Evolutionary conservation across 1,140 invertebrate genomes (phyloP).

Genomic region (Drosophila subpulchrella): DNA sequence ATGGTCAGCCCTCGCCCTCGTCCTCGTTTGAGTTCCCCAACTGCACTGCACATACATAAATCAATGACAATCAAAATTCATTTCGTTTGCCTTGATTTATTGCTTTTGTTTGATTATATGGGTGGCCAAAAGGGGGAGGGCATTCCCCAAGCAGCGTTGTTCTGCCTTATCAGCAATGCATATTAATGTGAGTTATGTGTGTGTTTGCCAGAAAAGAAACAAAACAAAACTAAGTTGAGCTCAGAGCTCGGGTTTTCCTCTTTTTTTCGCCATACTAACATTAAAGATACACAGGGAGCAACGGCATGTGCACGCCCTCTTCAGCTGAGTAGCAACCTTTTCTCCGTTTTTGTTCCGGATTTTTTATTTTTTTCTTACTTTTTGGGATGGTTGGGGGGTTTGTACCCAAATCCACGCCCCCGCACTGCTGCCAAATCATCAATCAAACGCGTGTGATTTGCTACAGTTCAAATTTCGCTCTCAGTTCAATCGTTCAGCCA

Average conservation of each 20-base stretch:
- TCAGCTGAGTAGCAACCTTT: conserved; percentile 48
- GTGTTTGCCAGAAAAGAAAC: conserved; percentile 31
- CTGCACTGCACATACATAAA: conserved; percentile 76
- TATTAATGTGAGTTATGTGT: conserved; percentile 70
- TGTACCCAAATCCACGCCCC: conserved; percentile 24
- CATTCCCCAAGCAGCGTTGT: background rate
- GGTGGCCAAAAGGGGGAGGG: background rate
- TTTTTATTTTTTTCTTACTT: conserved; percentile 9
- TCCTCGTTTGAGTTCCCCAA: conserved; percentile 12
- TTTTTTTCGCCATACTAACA: conserved; percentile 52
- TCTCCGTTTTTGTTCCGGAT: conserved; percentile 28
- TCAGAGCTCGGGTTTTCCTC: conserved; percentile 12
- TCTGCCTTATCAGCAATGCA: conserved; percentile 70
- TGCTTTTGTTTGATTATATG: conserved; percentile 78
- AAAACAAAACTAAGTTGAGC: conserved; percentile 48
- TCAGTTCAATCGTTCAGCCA: conserved; percentile 78
- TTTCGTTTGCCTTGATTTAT: conserved; percentile 78
- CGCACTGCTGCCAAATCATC: conserved; percentile 69
- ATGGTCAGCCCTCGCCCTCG: conserved; percentile 27
- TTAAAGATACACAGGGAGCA: conserved; percentile 43
- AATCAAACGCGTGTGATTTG: conserved; percentile 81
- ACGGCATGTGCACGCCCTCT: conserved; percentile 52
- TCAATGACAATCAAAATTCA: conserved; percentile 83
- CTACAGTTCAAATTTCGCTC: conserved; percentile 82
- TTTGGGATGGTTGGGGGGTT: conserved; percentile 6